A percentile compares a stretch with the other conserved stretches of the same genome.
Evolutionary conservation across 2,113 vertebrate genomes (phyloP).

Genomic region (Myotis yumanensis): DNA sequence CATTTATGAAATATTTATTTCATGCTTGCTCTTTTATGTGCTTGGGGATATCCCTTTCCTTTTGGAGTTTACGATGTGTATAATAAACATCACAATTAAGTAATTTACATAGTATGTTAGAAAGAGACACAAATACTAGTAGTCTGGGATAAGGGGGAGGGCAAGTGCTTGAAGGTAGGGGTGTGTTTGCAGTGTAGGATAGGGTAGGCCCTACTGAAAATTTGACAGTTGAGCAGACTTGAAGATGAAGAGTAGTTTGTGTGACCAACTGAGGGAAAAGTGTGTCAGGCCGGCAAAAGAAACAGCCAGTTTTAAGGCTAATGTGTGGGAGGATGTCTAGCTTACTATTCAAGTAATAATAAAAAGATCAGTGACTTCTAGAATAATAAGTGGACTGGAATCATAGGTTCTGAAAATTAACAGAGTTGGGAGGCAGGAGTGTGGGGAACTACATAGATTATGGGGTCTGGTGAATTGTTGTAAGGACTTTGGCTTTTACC

Average conservation of each 20-base stretch:
- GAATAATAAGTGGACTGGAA: background rate
- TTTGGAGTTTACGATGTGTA: background rate
- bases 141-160: background rate
- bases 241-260: background rate
- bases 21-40: background rate
- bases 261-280: background rate
- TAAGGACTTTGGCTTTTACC: background rate
- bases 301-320: background rate
- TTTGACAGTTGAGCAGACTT: background rate
- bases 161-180: background rate
- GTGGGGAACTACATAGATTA: background rate
- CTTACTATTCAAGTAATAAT: background rate
- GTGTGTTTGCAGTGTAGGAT: background rate
- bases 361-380: background rate
- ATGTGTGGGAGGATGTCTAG: background rate
- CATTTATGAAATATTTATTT: conserved; percentile 14
- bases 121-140: conserved; percentile 11
- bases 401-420: background rate
- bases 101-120: background rate
- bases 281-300: background rate
- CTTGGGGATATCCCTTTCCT: background rate
- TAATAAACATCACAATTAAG: conserved; percentile 17
- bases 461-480: background rate
- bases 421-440: background rate
- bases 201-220: background rate